Evolutionary conservation across 1,140 invertebrate species (phyloP).

Genomic region (Brachionus paranguensis): DNA sequence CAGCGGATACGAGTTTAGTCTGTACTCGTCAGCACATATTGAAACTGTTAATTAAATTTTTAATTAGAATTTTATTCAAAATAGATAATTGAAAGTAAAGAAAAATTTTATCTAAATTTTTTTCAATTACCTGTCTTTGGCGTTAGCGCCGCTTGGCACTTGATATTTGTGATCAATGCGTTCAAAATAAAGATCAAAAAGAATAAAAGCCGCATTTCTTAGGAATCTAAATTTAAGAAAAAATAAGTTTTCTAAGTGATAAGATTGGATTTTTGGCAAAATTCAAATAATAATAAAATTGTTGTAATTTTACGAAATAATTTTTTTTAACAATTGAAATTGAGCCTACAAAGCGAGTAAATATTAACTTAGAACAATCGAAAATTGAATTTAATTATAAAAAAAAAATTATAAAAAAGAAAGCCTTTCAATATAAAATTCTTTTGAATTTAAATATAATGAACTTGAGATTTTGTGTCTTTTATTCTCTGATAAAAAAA

Average conservation of each 20-base stretch:
- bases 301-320: background rate
- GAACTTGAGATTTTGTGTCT: background rate
- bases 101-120: background rate
- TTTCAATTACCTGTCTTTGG: background rate
- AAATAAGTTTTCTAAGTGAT: background rate
- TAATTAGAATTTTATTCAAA: background rate
- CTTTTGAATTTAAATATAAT: background rate
- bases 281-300: background rate
- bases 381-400: constrained; percentile 29
- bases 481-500: background rate
- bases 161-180: background rate
- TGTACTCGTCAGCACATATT: constrained; percentile 32
- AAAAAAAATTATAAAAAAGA: background rate
- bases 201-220: background rate
- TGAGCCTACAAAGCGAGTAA: constrained; percentile 6
- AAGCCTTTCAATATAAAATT: constrained; percentile 25
- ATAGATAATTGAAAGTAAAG: background rate
- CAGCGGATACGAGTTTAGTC: constrained; percentile 19
- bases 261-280: background rate
- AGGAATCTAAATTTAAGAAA: background rate
- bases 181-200: background rate
- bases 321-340: background rate
- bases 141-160: background rate
- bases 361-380: constrained; percentile 34
- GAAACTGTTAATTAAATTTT: background rate